Evolutionary conservation across 2,888 invertebrate genomes (phyloP), one percentile per base, ranked within the genome.

Genomic region (Amorpha juglandis): DNA sequence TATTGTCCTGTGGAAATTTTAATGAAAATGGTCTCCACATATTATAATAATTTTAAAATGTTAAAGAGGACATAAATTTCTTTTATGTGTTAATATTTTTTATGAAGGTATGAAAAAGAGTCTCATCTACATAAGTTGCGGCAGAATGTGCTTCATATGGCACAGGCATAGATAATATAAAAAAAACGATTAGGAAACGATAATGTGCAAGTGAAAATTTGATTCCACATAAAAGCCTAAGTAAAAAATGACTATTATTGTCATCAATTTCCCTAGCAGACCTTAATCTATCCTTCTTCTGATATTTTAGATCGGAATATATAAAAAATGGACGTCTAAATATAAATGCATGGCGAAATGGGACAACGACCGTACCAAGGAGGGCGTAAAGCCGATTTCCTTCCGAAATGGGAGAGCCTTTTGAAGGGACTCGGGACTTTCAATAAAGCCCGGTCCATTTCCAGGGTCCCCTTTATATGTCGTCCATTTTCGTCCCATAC

Each of bases 341-440:
- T 42, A 58, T 58, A 58, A 19, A 42, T 9, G 19, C 12, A 1
- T 38, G 19, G 11, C 38, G 16, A 58, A 58, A 58, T 42, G 42
- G 58, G 1, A 19, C 58, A 19, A 16, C 38, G 19, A 12, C 42
- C 19, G 7, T 50, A 38, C 58, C 58, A 19, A 38, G 42, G 58
- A 50, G 58, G 58, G 58, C 58, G 42, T 38, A 58, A 58, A 58
- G 58, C 58, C 58, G 58, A 58, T 58, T 58, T 58, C 58, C 58
- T 58, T 42, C 58, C 42, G 58, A 42, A 42, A 58, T 58, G 58
- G 58, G 12, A 58, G 38, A 58, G 58, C 58, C 6, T 58, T 58
- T 19, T 58, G 58, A 42, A 38, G 58, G 58, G 58, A 11, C 58
- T 16, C 11, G 19, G 42, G 42, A 38, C 42, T 38, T 42, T 19